Evolutionary conservation across 2,888 invertebrate species (phyloP), one percentile per base, ranked within the genome.

Genomic region (Eupsilia transversa): DNA sequence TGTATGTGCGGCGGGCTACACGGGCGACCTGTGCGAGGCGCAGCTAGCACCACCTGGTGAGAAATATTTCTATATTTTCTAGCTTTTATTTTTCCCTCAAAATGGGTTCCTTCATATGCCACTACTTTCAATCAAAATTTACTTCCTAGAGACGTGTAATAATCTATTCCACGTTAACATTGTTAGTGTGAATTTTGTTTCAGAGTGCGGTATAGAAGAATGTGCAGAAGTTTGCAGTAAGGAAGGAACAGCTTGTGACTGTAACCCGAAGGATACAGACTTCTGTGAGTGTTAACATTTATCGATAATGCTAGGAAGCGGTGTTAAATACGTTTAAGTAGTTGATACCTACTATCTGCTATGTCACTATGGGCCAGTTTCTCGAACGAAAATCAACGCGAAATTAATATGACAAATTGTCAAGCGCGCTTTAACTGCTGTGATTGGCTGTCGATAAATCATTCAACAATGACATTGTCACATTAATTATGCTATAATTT

Each of bases 11-110:
- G 92, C 96, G 2, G 97, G 97, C 38, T 98, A 97, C 93, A 97
- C 97, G 49, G 98, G 98, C 59, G 97, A 97, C 89, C 97, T 97
- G 87, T 98, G 98, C 90, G 97, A 98, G 92, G 96, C 97, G 72
- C 97, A 97, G 83, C 96, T 97, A 63, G 94, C 95, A 67, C 90
- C 94, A 61, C 95, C 96, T 83, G 95, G 96, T 95, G 91, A 90
- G 70, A 74, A 41, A 3, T 12, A n/a, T n/a, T 23, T 20, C 20
- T 20, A 38, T n/a, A 52, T 0, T 7, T 27, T 30, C 20, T 10
- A 30, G 56, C 2, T 33, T 33, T 23, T 23, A 0, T 23, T 23
- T 59, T 6, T 33, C 23, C 43, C 3, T 4, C 2, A 43, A 23
- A 30, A 46, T 64, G 14, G 23, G 4, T 14, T 46, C 30, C 4